These are phyloP conservation scores for Ostrea denselamellosa DNA, from an alignment of 1,140 invertebrate genomes.

Conservation along the genomic window DNA sequence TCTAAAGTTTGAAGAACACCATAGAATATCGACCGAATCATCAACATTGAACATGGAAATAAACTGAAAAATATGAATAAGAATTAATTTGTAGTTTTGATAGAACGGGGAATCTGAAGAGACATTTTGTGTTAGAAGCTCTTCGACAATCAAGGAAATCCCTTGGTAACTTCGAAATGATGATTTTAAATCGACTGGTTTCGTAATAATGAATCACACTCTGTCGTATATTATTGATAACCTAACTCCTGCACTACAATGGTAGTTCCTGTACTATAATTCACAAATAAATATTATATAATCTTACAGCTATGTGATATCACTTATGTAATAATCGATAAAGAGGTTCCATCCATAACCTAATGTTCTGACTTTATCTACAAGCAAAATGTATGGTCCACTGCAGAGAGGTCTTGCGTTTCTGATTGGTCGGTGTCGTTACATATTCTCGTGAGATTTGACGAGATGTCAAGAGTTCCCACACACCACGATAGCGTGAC, in stretches of 20 bases:
- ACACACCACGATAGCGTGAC: slow-evolving; percentile 14
- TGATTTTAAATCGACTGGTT: too few species aligned
- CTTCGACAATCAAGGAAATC: too few species aligned
- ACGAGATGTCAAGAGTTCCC: slow-evolving; percentile 25
- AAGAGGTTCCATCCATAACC: not conserved
- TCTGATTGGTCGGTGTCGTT: not conserved
- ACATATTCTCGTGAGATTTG: slow-evolving; percentile 21
- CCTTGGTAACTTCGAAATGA: too few species aligned
- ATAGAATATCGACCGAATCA: too few species aligned
- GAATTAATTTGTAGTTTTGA: too few species aligned
- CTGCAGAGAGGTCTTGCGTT: not conserved
- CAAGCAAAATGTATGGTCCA: not conserved
- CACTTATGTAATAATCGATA: not conserved
- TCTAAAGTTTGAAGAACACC: too few species aligned
- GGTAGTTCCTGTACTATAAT: not conserved
- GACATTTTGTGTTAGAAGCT: too few species aligned
- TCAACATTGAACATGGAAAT: too few species aligned
- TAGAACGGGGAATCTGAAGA: too few species aligned
- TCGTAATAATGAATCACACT: too few species aligned
- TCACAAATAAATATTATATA: not conserved
- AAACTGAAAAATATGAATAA: too few species aligned
- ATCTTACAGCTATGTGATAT: not conserved
- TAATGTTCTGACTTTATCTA: not conserved
- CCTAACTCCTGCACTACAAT: not conserved
- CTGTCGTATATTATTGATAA: not conserved